Evolutionary conservation across 2,113 vertebrate species (phyloP).

Genomic region (Syngnathus scovelli): DNA sequence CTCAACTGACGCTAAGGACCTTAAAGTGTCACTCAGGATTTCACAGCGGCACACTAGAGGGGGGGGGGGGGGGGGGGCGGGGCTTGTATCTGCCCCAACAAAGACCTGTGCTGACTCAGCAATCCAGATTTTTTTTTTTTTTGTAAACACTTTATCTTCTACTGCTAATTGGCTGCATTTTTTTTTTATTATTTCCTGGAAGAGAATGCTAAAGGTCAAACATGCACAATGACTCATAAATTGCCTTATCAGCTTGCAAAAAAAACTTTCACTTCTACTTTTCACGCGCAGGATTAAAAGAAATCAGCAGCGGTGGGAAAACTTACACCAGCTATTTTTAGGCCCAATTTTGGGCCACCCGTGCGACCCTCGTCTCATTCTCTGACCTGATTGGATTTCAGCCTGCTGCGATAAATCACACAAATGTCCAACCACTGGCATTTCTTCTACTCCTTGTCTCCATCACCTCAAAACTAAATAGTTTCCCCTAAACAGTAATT

Average conservation of each 20-base stretch:
- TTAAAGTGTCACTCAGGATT: constrained; percentile 64
- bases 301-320: constrained; percentile 49
- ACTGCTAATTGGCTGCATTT: constrained; percentile 33
- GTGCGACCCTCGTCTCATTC: constrained; percentile 43
- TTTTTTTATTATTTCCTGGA: not conserved
- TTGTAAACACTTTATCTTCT: constrained; percentile 9
- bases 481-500: constrained; percentile 66
- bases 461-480: constrained; percentile 60
- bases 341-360: constrained; percentile 38
- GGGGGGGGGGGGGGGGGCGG: constrained; percentile 12
- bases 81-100: constrained; percentile 15
- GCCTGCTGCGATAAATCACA: constrained; percentile 1
- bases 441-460: constrained; percentile 51
- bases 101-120: constrained; percentile 17
- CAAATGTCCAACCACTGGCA: too few species aligned
- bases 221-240: not conserved
- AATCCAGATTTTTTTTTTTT: not conserved
- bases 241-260: not conserved
- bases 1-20: constrained; percentile 58
- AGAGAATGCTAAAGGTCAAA: constrained; percentile 1
- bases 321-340: constrained; percentile 56
- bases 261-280: constrained; percentile 11
- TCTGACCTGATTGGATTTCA: constrained; percentile 36
- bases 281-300: constrained; percentile 29
- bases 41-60: constrained; percentile 42